Conservation (phyloP, 1,140 invertebrate genomes). For the Drosophila pandora region DNA sequence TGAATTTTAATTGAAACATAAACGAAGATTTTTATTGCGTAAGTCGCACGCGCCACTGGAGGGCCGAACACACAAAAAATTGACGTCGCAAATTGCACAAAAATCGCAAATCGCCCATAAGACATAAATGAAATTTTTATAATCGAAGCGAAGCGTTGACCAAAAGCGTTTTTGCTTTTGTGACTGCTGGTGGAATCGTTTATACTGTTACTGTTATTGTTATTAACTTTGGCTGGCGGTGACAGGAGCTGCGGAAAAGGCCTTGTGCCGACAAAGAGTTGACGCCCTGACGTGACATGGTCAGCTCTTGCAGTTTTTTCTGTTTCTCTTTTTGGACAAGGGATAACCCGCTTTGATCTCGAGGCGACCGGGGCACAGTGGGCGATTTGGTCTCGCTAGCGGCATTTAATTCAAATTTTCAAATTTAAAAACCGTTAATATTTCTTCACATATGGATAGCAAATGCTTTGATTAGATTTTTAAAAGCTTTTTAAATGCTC, state of each 20-base stretch:
- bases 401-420: no score
- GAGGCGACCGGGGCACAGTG: constrained; percentile 40
- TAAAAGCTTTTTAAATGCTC: no score
- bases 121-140: constrained; percentile 81
- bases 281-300: constrained; percentile 62
- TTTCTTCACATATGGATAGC: no score
- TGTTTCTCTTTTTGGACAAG: constrained; percentile 17
- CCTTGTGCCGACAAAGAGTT: constrained; percentile 50
- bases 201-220: constrained; percentile 72
- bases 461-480: no score
- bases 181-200: constrained; percentile 34
- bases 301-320: constrained; percentile 14
- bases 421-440: no score
- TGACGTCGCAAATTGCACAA: constrained; percentile 60
- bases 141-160: constrained; percentile 58
- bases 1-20: constrained; percentile 76
- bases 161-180: constrained; percentile 27
- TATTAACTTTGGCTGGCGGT: constrained; percentile 61
- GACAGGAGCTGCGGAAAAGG: constrained; percentile 45
- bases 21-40: constrained; percentile 69
- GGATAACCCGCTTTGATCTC: constrained; percentile 63
- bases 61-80: constrained; percentile 26
- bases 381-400: no score
- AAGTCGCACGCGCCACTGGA: constrained; percentile 71
- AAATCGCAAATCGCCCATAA: constrained; percentile 80